Evolutionary conservation across 2,797 vertebrate genomes (phyloP).

Genomic region (Taenioides sp.): DNA sequence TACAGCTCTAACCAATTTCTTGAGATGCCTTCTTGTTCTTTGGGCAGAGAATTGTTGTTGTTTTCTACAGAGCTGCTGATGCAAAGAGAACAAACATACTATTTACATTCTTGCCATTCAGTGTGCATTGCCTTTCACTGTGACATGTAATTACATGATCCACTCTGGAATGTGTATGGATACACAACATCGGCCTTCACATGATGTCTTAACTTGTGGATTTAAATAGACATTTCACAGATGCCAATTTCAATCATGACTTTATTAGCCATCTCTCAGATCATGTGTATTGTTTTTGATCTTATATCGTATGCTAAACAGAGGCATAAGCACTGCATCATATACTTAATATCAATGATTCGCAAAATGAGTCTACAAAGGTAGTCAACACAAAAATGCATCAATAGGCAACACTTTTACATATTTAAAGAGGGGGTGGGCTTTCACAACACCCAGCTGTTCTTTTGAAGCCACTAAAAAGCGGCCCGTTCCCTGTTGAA

Average conservation of each 20-base stretch:
- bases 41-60: constrained; percentile 11
- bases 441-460: constrained; percentile 56
- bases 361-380: not conserved
- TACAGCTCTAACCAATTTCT: constrained; percentile 8
- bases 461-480: constrained; percentile 67
- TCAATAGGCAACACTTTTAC: constrained; percentile 13
- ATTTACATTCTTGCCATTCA: constrained; percentile 52
- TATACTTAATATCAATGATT: not conserved
- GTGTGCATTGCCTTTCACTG: constrained; percentile 31
- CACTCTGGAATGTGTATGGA: constrained; percentile 13
- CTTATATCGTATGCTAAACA: not conserved
- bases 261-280: not conserved
- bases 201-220: not conserved
- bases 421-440: constrained; percentile 49
- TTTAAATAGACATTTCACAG: not conserved
- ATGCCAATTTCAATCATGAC: not conserved
- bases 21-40: constrained; percentile 9
- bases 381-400: not conserved
- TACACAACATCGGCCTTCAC: not conserved
- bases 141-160: constrained; percentile 32
- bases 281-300: not conserved
- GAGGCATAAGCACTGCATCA: not conserved
- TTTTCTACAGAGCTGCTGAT: constrained; percentile 7
- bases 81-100: constrained; percentile 33
- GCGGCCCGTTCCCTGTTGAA: constrained; percentile 60